Evolutionary conservation across 2,113 vertebrate genomes (phyloP).

Genomic region (Tursiops truncatus): DNA sequence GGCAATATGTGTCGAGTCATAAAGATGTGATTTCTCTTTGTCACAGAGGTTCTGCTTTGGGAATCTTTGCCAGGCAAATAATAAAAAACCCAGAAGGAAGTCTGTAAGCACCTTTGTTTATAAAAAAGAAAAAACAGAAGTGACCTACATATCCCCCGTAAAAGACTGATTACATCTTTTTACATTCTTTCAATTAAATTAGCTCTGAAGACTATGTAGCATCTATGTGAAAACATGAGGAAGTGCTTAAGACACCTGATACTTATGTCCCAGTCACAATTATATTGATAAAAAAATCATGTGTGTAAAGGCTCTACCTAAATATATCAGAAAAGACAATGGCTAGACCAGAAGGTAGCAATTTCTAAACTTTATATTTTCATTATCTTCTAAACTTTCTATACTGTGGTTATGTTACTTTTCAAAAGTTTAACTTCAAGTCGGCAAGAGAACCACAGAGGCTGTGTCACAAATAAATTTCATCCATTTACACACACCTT

Average conservation of each 20-base stretch:
- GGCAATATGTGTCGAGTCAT: neutral
- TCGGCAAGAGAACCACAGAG: neutral
- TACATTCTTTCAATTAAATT: neutral
- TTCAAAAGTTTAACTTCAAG: neutral
- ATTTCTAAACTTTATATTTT: neutral
- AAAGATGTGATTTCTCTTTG: neutral
- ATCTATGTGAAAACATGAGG: neutral
- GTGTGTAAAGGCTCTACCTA: neutral
- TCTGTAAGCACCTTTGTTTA: neutral
- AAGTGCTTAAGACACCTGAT: neutral
- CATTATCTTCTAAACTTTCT: neutral
- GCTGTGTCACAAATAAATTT: neutral
- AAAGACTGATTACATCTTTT: neutral
- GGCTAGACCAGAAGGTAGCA: neutral
- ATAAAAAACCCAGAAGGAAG: neutral
- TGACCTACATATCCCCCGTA: neutral
- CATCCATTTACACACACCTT: neutral
- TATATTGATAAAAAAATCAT: neutral
- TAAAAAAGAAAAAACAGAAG: neutral
- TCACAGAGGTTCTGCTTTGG: neutral
- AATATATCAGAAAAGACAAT: neutral
- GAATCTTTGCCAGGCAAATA: neutral
- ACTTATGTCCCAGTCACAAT: neutral
- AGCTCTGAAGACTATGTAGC: neutral
- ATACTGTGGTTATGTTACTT: neutral